phyloP scores from a whole-genome alignment of 2,888 invertebrate species.

The Leptopterna dolabrata region DNA sequence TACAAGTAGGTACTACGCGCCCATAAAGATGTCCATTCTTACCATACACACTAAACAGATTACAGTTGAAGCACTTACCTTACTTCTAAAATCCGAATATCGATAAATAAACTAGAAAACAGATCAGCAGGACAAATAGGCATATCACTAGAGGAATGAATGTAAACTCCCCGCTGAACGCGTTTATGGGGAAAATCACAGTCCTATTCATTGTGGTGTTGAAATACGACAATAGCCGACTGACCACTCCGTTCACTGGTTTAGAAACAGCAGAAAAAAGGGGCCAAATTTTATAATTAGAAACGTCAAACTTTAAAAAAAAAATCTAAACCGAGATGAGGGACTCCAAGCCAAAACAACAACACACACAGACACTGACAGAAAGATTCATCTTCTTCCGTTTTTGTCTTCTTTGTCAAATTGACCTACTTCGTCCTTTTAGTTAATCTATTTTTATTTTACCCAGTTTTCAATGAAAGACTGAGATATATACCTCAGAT shows the following conservation, averaged over 20 bases:
- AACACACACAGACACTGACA: not conserved
- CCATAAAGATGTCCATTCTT: too few relatives aligned
- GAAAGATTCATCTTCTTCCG: slow-evolving; percentile 16
- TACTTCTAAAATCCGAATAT: slow-evolving; percentile 26
- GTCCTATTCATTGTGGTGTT: slow-evolving; percentile 31
- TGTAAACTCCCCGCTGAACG: slow-evolving; percentile 42
- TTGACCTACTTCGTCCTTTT: not conserved
- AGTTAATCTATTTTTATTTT: not conserved
- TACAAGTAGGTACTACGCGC: too few relatives aligned
- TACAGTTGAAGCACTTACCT: not conserved
- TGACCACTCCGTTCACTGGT: not conserved
- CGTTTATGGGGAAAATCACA: slow-evolving; percentile 44
- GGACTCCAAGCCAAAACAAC: slow-evolving; percentile 21
- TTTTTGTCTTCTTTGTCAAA: not conserved
- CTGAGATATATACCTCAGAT: too few relatives aligned
- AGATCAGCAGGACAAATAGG: not conserved
- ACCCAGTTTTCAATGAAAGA: not conserved
- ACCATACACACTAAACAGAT: too few relatives aligned
- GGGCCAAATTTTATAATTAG: slow-evolving; percentile 44
- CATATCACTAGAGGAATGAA: slow-evolving; percentile 34
- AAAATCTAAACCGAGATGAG: not conserved
- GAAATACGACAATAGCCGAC: not conserved
- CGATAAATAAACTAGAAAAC: slow-evolving; percentile 31
- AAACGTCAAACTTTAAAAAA: slow-evolving; percentile 20
- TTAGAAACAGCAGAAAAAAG: slow-evolving; percentile 20